A percentile compares a stretch with the other conserved stretches of the same genome.
Evolutionary conservation across 2,797 vertebrate species (phyloP).

Genomic region (Discoglossus pictus): DNA sequence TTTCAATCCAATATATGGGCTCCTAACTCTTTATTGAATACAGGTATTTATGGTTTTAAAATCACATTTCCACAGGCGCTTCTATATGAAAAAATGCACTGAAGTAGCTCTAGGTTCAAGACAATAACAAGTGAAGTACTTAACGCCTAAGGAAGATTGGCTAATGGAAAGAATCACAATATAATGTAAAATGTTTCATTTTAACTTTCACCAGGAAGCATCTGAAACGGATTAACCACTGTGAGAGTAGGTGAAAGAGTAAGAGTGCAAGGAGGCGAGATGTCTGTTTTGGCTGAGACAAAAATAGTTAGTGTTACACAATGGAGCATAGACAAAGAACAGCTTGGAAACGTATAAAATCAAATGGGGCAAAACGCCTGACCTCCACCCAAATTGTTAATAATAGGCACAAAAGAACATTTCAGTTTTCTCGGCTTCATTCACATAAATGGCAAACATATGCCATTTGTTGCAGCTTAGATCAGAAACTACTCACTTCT

Average conservation of each 20-base stretch:
- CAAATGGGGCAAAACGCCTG: neutral
- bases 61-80: neutral
- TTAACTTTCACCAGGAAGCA: constrained; percentile 27
- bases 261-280: neutral
- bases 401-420: neutral
- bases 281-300: constrained; percentile 23
- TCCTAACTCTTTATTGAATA: neutral
- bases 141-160: constrained; percentile 14
- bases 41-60: constrained; percentile 2
- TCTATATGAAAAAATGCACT: neutral
- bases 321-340: neutral
- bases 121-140: constrained; percentile 11
- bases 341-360: neutral
- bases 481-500: neutral
- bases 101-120: neutral
- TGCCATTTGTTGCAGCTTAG: neutral
- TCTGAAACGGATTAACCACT: constrained; percentile 38
- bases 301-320: constrained; percentile 6
- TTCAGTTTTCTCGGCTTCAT: neutral
- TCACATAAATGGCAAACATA: constrained; percentile 14
- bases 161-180: constrained; percentile 26
- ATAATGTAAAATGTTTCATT: constrained; percentile 15
- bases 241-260: constrained; percentile 25
- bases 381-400: constrained; percentile 10
- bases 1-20: constrained; percentile 8